phyloP scores from a whole-genome alignment of 1,140 invertebrate species.

The Tetranychus urticae region DNA sequence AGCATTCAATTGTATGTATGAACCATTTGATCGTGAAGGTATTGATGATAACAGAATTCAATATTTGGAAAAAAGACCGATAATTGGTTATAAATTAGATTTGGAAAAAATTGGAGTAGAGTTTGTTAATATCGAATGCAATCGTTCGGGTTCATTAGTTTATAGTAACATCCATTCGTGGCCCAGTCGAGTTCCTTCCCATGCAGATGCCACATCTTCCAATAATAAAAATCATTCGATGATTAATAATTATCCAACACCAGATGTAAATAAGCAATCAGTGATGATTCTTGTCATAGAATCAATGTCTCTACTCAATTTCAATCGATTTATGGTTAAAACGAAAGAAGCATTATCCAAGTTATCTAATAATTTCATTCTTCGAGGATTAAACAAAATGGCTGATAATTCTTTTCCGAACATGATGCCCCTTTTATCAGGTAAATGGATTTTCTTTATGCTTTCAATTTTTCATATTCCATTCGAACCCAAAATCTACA shows the following conservation, averaged over 20 bases:
- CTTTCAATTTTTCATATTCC: too few relatives aligned
- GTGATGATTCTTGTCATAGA: conserved; percentile 7
- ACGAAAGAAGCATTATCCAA: not conserved
- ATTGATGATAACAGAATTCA: not conserved
- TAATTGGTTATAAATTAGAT: not conserved
- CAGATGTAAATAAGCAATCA: too few relatives aligned
- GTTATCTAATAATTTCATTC: not conserved
- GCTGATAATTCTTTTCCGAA: conserved; percentile 25
- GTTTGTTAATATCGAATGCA: not conserved
- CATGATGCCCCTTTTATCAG: conserved; percentile 12
- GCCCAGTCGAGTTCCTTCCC: not conserved
- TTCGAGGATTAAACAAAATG: conserved; percentile 24
- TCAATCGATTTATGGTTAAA: conserved; percentile 1
- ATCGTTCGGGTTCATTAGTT: not conserved
- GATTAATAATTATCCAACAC: not conserved
- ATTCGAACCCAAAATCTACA: not conserved
- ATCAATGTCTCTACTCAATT: conserved; percentile 6
- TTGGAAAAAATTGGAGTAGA: not conserved
- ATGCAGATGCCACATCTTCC: not conserved
- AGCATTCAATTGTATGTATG: not conserved
- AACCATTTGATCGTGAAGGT: not conserved
- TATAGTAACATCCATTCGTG: not conserved
- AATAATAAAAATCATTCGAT: not conserved
- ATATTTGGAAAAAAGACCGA: not conserved
- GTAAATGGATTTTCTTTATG: too few relatives aligned